Conservation (phyloP, 1,140 invertebrate genomes). For the Neoseiulus cucumeris region DNA sequence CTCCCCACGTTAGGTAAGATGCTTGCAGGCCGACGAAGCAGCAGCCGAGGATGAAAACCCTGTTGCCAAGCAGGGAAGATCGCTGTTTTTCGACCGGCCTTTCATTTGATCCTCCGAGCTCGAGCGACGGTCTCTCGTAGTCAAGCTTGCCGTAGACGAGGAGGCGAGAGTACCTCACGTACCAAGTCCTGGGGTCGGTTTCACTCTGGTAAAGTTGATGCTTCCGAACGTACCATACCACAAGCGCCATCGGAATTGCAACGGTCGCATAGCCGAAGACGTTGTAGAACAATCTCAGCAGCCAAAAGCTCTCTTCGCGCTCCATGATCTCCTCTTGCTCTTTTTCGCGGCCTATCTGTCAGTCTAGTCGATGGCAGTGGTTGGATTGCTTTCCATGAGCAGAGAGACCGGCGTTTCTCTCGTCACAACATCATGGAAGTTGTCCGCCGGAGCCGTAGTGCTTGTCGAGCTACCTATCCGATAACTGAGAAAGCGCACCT, state of each 20-base stretch:
- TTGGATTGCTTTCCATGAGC: not conserved
- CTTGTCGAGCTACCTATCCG: no score
- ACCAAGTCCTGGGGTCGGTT: constrained; percentile 22
- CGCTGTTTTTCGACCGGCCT: constrained; percentile 22
- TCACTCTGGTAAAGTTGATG: constrained; percentile 37
- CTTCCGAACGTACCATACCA: constrained; percentile 59
- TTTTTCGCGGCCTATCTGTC: not conserved
- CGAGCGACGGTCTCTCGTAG: constrained; percentile 37
- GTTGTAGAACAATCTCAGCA: constrained; percentile 47
- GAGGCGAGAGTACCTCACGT: constrained; percentile 10
- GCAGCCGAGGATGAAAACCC: constrained; percentile 39
- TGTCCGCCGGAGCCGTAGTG: no score
- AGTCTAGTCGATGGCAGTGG: not conserved
- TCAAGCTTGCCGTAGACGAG: constrained; percentile 14
- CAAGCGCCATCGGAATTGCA: constrained; percentile 58
- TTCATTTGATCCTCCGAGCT: constrained; percentile 34
- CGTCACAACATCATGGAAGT: no score
- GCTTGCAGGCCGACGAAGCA: constrained; percentile 72
- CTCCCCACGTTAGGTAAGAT: constrained; percentile 79
- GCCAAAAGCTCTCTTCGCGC: constrained; percentile 39
- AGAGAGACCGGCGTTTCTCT: not conserved
- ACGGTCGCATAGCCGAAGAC: constrained; percentile 70
- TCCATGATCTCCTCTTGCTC: not conserved
- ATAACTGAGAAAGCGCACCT: no score
- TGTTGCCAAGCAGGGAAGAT: not conserved